A percentile compares a stretch with the other conserved stretches of the same genome.
Conservation (phyloP, 2,888 invertebrate genomes). For the Drosophila recens region DNA sequence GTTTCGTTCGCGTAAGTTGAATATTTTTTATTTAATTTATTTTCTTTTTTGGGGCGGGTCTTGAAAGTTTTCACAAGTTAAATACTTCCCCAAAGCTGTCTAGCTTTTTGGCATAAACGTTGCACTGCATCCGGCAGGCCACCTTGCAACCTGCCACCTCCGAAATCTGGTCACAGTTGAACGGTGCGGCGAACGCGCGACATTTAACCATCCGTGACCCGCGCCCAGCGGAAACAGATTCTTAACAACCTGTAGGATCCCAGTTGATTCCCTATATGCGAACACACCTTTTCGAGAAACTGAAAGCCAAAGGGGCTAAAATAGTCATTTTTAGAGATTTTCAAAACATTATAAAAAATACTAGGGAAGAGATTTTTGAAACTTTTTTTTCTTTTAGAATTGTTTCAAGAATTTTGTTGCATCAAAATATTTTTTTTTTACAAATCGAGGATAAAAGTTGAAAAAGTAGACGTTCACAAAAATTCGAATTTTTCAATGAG, state of each 20-base stretch:
- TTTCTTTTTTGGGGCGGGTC: background rate
- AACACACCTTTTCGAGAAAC: background rate
- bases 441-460: too few relatives aligned
- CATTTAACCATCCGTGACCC: slow-evolving; percentile 26
- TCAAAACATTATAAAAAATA: too few relatives aligned
- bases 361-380: too few relatives aligned
- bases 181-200: background rate
- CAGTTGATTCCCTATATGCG: background rate
- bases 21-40: background rate
- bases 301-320: too few relatives aligned
- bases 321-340: too few relatives aligned
- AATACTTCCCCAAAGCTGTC: background rate
- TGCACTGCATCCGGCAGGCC: slow-evolving; percentile 1
- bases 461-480: too few relatives aligned
- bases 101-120: background rate
- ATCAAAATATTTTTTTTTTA: too few relatives aligned
- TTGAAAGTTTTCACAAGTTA: slow-evolving; percentile 20
- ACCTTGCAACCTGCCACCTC: slow-evolving; percentile 3
- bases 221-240: background rate
- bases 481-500: too few relatives aligned
- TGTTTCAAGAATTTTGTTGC: too few relatives aligned
- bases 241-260: slow-evolving; percentile 9
- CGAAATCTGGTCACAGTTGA: slow-evolving; percentile 19
- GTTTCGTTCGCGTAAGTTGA: slow-evolving; percentile 61
- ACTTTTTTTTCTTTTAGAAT: too few relatives aligned